These are phyloP conservation scores for Pogonocherus hispidulus DNA, from an alignment of 2,888 invertebrate genomes.

Conservation along the genomic window DNA sequence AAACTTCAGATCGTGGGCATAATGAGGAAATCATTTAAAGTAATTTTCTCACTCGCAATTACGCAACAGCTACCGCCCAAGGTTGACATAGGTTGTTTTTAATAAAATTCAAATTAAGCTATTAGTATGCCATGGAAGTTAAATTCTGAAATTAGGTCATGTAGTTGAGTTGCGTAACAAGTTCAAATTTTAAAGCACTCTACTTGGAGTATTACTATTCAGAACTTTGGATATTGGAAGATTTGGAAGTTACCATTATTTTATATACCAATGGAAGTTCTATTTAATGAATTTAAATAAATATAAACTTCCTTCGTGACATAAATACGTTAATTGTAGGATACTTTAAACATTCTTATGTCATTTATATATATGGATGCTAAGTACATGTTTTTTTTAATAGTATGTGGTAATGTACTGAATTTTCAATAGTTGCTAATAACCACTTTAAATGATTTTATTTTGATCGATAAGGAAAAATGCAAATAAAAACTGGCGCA, in stretches of 20 bases:
- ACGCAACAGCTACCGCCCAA: neutral
- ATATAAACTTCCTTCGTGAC: no score
- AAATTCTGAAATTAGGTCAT: neutral
- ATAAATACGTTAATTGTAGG: no score
- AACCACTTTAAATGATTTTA: no score
- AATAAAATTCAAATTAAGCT: slow-evolving; percentile 6
- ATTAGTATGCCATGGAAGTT: neutral
- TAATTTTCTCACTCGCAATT: neutral
- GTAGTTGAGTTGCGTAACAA: neutral
- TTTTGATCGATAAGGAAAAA: no score
- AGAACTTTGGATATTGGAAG: neutral
- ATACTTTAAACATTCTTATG: no score
- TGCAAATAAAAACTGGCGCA: no score
- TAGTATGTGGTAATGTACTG: no score
- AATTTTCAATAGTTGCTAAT: no score
- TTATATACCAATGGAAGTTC: neutral
- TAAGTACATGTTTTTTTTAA: no score
- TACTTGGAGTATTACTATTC: neutral
- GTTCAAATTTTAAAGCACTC: neutral
- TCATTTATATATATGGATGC: no score
- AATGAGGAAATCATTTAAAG: neutral
- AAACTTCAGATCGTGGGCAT: neutral
- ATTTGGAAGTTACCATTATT: neutral
- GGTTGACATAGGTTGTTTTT: neutral
- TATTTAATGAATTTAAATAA: no score